phyloP scores from a whole-genome alignment of 1,140 invertebrate species.

The Aphelenchoides fujianensis region DNA sequence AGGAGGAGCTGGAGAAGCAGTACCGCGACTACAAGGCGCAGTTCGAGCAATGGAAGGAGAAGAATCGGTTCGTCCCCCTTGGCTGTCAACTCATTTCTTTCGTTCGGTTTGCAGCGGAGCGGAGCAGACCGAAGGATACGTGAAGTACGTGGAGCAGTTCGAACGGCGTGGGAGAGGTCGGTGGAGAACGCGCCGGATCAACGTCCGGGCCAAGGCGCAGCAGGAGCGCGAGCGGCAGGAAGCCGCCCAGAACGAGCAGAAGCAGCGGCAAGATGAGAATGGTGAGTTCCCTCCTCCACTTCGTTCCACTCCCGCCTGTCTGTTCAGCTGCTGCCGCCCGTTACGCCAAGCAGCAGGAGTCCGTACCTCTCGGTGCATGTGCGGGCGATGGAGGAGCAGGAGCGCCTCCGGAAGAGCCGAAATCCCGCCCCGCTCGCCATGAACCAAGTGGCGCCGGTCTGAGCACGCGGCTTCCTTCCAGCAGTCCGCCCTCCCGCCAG shows the following conservation, averaged over 20 bases:
- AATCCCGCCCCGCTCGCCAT: background rate
- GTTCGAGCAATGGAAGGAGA: constrained; percentile 56
- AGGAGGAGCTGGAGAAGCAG: constrained; percentile 54
- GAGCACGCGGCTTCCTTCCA: background rate
- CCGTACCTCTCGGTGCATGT: constrained; percentile 42
- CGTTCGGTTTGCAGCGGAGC: constrained; percentile 40
- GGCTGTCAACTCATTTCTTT: constrained; percentile 19
- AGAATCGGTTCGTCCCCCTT: constrained; percentile 46
- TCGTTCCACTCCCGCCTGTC: background rate
- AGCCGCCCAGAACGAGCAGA: constrained; percentile 17
- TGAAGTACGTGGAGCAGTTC: constrained; percentile 52
- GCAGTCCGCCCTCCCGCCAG: too few species aligned
- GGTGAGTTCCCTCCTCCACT: background rate
- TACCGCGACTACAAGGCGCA: constrained; percentile 53
- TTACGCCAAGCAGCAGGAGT: constrained; percentile 43
- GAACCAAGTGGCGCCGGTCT: background rate
- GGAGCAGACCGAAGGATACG: constrained; percentile 50
- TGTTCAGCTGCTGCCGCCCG: constrained; percentile 39
- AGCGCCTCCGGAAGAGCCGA: constrained; percentile 22
- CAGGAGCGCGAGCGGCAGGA: constrained; percentile 24
- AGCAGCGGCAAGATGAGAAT: constrained; percentile 12
- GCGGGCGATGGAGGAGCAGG: constrained; percentile 39
- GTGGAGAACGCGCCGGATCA: constrained; percentile 40
- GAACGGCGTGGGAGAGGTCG: too few species aligned
- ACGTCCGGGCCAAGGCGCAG: constrained; percentile 43